Evolutionary conservation across 2,888 invertebrate genomes (phyloP), one percentile per base, ranked within the genome.

Genomic region (Hypercompe scribonia): DNA sequence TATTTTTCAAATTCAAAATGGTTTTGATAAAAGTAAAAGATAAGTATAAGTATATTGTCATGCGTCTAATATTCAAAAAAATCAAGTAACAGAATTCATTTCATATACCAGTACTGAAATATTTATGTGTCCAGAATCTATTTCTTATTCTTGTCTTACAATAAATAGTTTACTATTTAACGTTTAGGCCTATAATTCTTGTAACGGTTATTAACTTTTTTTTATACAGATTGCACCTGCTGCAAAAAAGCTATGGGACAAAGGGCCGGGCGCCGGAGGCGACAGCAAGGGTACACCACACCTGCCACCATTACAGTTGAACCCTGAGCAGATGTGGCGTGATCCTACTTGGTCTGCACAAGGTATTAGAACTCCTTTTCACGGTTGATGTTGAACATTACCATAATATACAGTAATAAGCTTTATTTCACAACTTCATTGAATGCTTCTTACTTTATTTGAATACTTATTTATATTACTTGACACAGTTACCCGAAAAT

Each of bases 341-440:
- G 98, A 99, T 93, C 97, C 98, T 74, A 98, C 99, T 86, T 99
- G 99, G 99, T 98, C 98, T 88, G 98, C 98, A 83, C 98, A 98
- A 96, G 98, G 98, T 97, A 77, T 28, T 31, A 81, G 79, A 74
- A 73, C 65, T 70, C 71, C 70, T 74, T 39, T 28, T 69, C 72
- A 50, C 42, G 15, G 50, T 68, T 33, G 65, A 54, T 65, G 28
- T n/a, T 75, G 34, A 64, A 11, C 34, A 28, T 50, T 33, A 42
- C 34, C 71, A 21, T 3, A 58, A 58, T 61, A 42, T n/a, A n/a
- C n/a, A n/a, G 58, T 39, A 50, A 24, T 24, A 24, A 24, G 10
- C 24, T 50, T 18, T 39, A 46, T 50, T 50, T 50, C 21, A 10
- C 50, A 50, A 50, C 24, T 2, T 50, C 21, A 46, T 21, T 46